Evolutionary conservation across 1,140 invertebrate genomes (phyloP).

Genomic region (Pemphigus obesinymphae): DNA sequence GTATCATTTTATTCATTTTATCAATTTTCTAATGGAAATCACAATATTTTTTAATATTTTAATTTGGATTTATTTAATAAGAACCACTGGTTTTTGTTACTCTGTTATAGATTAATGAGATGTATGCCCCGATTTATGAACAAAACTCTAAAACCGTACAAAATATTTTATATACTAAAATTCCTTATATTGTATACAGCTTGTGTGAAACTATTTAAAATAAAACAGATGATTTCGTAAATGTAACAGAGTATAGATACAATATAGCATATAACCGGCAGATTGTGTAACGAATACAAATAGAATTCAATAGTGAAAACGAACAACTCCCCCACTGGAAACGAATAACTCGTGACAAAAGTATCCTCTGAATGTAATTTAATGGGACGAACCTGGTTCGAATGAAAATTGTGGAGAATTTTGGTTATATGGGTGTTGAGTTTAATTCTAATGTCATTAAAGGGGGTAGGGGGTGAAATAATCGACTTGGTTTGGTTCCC

Average conservation of each 20-base stretch:
- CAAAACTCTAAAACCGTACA: no score
- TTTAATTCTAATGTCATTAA: neutral
- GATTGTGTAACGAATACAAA: conserved; percentile 7
- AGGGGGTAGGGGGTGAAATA: no score
- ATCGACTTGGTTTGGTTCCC: neutral
- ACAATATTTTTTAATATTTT: no score
- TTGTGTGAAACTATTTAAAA: neutral
- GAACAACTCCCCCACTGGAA: neutral
- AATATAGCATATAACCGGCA: neutral
- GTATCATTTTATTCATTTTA: no score
- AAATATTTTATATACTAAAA: neutral
- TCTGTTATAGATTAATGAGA: no score
- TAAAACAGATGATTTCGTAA: neutral
- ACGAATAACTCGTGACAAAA: neutral
- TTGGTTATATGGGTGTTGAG: conserved; percentile 3
- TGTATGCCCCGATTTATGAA: no score
- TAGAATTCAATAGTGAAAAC: conserved; percentile 18
- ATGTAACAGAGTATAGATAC: neutral
- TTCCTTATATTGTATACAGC: neutral
- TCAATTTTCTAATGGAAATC: no score
- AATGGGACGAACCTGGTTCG: neutral
- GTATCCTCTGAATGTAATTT: conserved; percentile 18
- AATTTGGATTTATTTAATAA: no score
- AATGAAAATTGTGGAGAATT: neutral
- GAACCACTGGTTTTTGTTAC: no score